A percentile compares a stretch with the other conserved stretches of the same genome.
These are phyloP conservation scores for Drosophila ohnishii DNA, from an alignment of 1,140 invertebrate species.

Conservation along the genomic window DNA sequence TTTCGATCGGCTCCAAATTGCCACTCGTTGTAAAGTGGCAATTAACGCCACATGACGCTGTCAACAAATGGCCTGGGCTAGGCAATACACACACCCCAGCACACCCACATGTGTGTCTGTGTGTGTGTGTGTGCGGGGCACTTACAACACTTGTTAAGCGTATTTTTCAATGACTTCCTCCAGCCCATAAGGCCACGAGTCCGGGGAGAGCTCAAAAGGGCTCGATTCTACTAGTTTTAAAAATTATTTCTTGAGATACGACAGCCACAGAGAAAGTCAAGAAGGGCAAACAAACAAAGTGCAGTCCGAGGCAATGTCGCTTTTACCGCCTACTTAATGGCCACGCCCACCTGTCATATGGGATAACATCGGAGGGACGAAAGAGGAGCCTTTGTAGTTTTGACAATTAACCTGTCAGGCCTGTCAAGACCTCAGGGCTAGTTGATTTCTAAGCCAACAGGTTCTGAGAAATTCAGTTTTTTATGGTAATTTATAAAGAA, in stretches of 20 bases:
- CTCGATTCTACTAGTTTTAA: constrained; percentile 24
- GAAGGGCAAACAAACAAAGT: neutral
- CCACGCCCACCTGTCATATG: constrained; percentile 20
- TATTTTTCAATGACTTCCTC: constrained; percentile 40
- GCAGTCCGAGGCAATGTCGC: constrained; percentile 5
- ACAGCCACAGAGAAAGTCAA: neutral
- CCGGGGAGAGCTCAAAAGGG: neutral
- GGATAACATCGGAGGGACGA: neutral
- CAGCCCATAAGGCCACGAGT: neutral
- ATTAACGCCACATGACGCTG: constrained; percentile 66
- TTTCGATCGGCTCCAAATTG: constrained; percentile 61
- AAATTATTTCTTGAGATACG: constrained; percentile 43
- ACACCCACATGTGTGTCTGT: neutral
- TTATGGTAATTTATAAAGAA: neutral
- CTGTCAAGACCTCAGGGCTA: constrained; percentile 1
- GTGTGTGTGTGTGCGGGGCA: constrained; percentile 6
- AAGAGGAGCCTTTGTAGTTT: neutral
- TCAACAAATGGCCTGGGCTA: constrained; percentile 58
- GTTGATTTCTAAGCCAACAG: neutral
- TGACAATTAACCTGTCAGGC: constrained; percentile 9
- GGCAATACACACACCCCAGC: constrained; percentile 18
- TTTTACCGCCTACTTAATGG: constrained; percentile 2
- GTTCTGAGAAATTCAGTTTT: neutral
- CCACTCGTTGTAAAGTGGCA: constrained; percentile 66
- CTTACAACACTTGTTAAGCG: constrained; percentile 62